Evolutionary conservation across 1,140 invertebrate genomes (phyloP).

Genomic region (Drosophila albomicans): DNA sequence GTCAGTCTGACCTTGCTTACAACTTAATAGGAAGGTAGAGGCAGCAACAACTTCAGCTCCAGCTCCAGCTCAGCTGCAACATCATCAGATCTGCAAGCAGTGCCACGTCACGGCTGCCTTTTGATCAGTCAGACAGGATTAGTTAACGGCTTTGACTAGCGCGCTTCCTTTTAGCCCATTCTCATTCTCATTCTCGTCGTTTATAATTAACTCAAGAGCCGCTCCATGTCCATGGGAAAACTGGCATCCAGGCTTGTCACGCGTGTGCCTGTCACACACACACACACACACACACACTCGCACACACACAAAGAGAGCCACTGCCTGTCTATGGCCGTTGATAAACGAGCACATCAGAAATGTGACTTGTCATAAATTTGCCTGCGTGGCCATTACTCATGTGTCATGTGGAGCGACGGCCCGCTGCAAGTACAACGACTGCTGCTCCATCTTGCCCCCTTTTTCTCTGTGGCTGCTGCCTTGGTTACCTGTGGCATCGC

Average conservation of each 20-base stretch:
- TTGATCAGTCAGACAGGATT: slow-evolving; percentile 77
- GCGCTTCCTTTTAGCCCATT: slow-evolving; percentile 65
- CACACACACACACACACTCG: slow-evolving; percentile 21
- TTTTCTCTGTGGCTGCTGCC: not conserved
- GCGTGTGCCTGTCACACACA: slow-evolving; percentile 67
- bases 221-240: slow-evolving; percentile 54
- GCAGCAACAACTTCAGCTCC: not conserved
- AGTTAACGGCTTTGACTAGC: slow-evolving; percentile 57
- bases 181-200: slow-evolving; percentile 72
- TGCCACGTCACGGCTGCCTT: slow-evolving; percentile 54
- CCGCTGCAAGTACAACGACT: slow-evolving; percentile 41
- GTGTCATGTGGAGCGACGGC: slow-evolving; percentile 76
- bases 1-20: slow-evolving; percentile 54
- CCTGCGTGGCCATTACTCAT: slow-evolving; percentile 82
- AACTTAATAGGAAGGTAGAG: slow-evolving; percentile 33
- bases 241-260: slow-evolving; percentile 70
- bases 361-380: slow-evolving; percentile 84
- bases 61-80: not conserved
- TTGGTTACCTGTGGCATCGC: slow-evolving; percentile 47
- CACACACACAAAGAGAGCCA: slow-evolving; percentile 15
- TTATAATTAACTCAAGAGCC: slow-evolving; percentile 77
- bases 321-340: slow-evolving; percentile 74
- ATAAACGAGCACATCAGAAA: slow-evolving; percentile 84
- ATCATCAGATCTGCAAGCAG: slow-evolving; percentile 1
- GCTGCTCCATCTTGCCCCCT: not conserved